Evolutionary conservation across 1,140 invertebrate genomes (phyloP), one percentile per base, ranked within the genome.

Genomic region (Procambarus virginalis): DNA sequence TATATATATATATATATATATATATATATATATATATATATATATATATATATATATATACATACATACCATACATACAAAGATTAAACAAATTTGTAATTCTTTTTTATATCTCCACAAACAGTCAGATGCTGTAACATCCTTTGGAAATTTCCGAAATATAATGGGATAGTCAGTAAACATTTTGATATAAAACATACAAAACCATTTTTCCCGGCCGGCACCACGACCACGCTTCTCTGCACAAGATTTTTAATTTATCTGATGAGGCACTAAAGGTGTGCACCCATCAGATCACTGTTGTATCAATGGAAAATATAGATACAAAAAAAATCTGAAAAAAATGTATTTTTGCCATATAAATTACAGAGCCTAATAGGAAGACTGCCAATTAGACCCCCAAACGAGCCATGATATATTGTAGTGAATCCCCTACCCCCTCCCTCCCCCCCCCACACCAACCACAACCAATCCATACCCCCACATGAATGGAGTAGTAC

Each of bases 341-440:
- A 64, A 20, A 14, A 20, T 64, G 20, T 64, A 2, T 64, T 64
- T 14, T 64, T 10, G 17, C 14, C 60, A 46, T 82, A 82, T 82
- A 68, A 82, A 82, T 82, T 82, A 82, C 80, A 82, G 12, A 22
- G 48, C 34, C 80, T 68, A 82, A 68, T 82, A 51, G 58, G 58
- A 45, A 22, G 17, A 82, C 80, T 68, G 34, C 80, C 80, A 82
- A 82, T 82, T 82, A 82, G 46, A 64, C 46, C 51, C 68, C n/a
- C 80, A 82, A 82, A 82, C 80, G 22, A 64, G 55, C 80, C 68
- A 82, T 82, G 80, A 82, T 82, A 82, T 82, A 82, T 82, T 82
- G 80, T 82, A 60, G 80, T 46, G 80, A 51, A 73, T 34, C 3
- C 10, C 9, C 34, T 60, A 14, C 58, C 22, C 12, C 80, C 58